These are phyloP conservation scores for Cybosia mesomella DNA, from an alignment of 2,888 invertebrate genomes.

Conservation along the genomic window DNA sequence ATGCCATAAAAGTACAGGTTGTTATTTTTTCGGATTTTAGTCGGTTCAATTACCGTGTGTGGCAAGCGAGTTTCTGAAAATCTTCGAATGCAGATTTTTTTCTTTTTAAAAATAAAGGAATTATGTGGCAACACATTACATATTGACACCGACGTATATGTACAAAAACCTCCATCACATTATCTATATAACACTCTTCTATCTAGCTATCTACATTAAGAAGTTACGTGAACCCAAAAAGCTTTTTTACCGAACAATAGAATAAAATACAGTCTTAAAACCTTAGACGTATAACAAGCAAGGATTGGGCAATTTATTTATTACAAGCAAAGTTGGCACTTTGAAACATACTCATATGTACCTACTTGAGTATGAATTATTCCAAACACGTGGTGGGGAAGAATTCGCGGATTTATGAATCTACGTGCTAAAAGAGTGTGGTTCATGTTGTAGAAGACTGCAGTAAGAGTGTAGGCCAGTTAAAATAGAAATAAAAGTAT, in stretches of 20 bases:
- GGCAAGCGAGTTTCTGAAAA: too few species aligned
- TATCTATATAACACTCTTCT: background rate
- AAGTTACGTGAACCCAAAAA: background rate
- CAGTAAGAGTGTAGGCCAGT: background rate
- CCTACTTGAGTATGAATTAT: constrained; percentile 65
- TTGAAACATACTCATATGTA: constrained; percentile 46
- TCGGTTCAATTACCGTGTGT: too few species aligned
- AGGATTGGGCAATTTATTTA: constrained; percentile 45
- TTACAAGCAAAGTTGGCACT: constrained; percentile 42
- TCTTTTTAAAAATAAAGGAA: too few species aligned
- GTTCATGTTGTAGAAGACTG: constrained; percentile 32
- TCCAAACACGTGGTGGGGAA: constrained; percentile 57
- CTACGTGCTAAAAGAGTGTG: constrained; percentile 57
- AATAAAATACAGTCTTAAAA: constrained; percentile 13
- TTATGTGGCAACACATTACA: background rate
- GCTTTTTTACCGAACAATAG: constrained; percentile 7
- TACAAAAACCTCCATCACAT: background rate
- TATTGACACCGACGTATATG: background rate
- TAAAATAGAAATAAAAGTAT: background rate
- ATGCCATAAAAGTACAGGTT: too few species aligned
- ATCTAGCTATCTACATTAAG: constrained; percentile 8
- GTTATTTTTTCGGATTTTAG: too few species aligned
- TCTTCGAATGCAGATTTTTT: too few species aligned
- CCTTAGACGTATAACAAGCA: constrained; percentile 25
- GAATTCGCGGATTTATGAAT: constrained; percentile 68